Base-by-base conservation (phyloP, 2,888 invertebrate genomes). In the Aricia artaxerxes region DNA sequence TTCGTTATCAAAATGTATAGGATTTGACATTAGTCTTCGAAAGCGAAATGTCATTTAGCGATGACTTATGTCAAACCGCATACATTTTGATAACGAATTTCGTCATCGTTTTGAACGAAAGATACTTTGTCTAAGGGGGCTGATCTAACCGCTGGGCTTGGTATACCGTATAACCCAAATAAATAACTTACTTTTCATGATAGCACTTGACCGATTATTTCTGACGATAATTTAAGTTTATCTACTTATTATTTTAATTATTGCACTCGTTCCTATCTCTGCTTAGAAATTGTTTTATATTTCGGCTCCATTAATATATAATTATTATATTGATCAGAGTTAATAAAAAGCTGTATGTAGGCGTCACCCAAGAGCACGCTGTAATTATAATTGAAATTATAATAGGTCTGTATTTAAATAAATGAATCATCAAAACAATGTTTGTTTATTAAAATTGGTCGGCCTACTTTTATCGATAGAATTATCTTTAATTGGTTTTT, bases 371-470 rank as follows among this genome's bases (percentile, higher is more conserved):
- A 35, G 69, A 9, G 31, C 11, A 35, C 69, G 13, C 13, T 69
- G 16, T 69, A 69, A 69, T 69, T 69, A 69, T 4, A 57, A 57
- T 35, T 35, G 11, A 69, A 69, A 35, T 69, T 69, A 38, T 35
- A 69, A 38, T 69, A 5, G 69, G 35, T 38, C 35, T 13, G 69
- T 69, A 69, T 38, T 69, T 69, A 69, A 69, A 38, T 69, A 6
- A 69, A 6, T 38, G 69, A 69, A 69, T 69, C 35, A 69, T 13
- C 13, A 69, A 69, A 69, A 69, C 69, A 69, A 35, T 69, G 16
- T 35, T 69, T 13, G 69, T 35, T 69, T 38, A 69, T 69, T 69
- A 69, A 64, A 64, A 64, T 64, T 69, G 69, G 38, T 69, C 35
- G 13, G 0, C 5, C 64, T 31, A 64, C 64, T 64, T 64, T 64